phyloP scores from a whole-genome alignment of 2,797 vertebrate genomes.

The Macropodus opercularis region DNA sequence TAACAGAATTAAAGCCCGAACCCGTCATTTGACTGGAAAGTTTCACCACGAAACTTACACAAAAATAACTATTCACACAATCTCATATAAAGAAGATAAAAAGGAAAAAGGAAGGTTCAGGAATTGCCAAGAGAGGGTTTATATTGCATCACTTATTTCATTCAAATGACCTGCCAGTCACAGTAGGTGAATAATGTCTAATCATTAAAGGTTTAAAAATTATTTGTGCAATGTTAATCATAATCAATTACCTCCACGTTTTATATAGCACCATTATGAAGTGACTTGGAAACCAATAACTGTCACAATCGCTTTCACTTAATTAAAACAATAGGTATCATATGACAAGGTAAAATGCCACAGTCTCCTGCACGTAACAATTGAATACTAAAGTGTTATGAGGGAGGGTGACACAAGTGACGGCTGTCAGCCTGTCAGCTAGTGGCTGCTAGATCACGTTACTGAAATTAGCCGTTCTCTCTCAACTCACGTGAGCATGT shows the following conservation, averaged over 20 bases:
- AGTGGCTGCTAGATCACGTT: conserved; percentile 89
- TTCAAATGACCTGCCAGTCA: too few species aligned
- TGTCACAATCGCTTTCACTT: conserved; percentile 91
- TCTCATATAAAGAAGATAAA: conserved; percentile 19
- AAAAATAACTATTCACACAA: conserved; percentile 28
- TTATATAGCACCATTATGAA: conserved; percentile 84
- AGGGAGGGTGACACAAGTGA: conserved; percentile 93
- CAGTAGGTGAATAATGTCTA: too few species aligned
- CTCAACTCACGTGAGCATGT: conserved; percentile 30
- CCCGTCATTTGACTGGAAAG: conserved; percentile 33
- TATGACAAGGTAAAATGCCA: conserved; percentile 87
- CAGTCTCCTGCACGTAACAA: conserved; percentile 84
- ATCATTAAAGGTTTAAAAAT: conserved; percentile 78
- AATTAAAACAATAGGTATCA: conserved; percentile 98
- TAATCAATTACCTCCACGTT: conserved; percentile 71
- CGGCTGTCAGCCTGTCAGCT: conserved; percentile 89
- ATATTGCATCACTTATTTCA: conserved; percentile 53
- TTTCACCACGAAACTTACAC: conserved; percentile 22
- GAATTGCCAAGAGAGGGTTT: conserved; percentile 40
- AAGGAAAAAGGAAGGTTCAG: conserved; percentile 20
- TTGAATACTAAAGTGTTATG: conserved; percentile 88
- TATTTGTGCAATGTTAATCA: conserved; percentile 80
- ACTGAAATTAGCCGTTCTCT: conserved; percentile 88
- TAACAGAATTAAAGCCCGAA: conserved; percentile 36
- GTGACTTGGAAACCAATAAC: conserved; percentile 91